Evolutionary conservation across 2,113 vertebrate species (phyloP), one percentile per base, ranked within the genome.

Genomic region (Neomonachus schauinslandi): DNA sequence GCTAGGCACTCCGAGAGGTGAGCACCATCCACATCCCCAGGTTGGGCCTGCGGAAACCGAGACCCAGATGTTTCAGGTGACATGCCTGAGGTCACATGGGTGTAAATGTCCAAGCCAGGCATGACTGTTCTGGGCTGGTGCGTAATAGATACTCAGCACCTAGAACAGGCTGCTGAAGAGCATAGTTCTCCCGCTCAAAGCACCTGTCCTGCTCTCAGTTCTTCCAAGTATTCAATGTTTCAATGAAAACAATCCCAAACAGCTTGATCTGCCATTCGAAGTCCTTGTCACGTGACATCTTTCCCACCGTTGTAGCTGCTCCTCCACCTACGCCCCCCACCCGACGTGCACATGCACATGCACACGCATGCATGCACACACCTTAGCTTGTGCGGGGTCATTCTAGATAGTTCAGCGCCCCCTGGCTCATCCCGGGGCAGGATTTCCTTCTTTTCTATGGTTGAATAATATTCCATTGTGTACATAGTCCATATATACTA

Each of bases 21-120:
- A 49, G 28, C 15, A 18, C 22, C 59, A 1, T 14, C 39, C 3
- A 21, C 15, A 4, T 13, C 4, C 33, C 33, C 33, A 5, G 57
- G 24, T 1, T 0, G 16, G 59, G 39, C 61, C 7, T 49, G 33
- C 6, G 11, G 24, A 33, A 21, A 31, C 24, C 1, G 15, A 19
- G 15, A 46, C 24, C 6, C 74, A 26, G 4, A 51, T 36, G 22
- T 26, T 7, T 26, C 6, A 1, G 5, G 10, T 4, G 6, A 28
- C 0, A 0, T 4, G 2, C 61, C 76, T 1, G 21, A 53, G 18
- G 46, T 53, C 59, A n/a, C 61, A 0, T 1, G 39, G 46, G 24
- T 7, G 7, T 16, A 28, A 36, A 19, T 0, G 16, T n/a, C 49
- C 12, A 3, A 53, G 39, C 39, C 19, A 59, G 36, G 55, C 55